Base-by-base conservation (phyloP, 1,140 invertebrate species). In the Habropoda laboriosa region DNA sequence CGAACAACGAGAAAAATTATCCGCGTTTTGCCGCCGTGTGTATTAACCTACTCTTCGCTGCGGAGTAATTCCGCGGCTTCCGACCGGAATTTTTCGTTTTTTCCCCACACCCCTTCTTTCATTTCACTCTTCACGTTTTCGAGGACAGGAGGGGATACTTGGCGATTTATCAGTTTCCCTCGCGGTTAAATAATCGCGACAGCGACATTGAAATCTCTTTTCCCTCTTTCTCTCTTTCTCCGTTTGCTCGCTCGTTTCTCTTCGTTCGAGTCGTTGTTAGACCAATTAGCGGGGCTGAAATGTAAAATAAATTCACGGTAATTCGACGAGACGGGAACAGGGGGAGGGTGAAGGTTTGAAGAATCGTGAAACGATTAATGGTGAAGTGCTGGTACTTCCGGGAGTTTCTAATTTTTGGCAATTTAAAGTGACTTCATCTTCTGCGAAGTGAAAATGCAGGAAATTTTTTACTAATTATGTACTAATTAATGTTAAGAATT, bases 1-100 rank as follows among this genome's bases (percentile, higher is more conserved):
- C 35, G 61, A 66, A 73, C 63, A 82, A 67, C 38, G 16, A 16
- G 42, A 63, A 67, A 45, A 60, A 64, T 80, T 67, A 64, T 55
- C 49, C 38, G 42, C 16, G 53, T 55, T 35, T 74, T 27, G 49
- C 10, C 38, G 24, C 30, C 38, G 24, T n/a, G 32, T 24, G 45
- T 42, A 57, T 40, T 53, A 68, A 49, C 42, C 42, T n/a, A 60
- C n/a, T 49, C 35, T 40, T n/a, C n/a, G n/a, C n/a, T 64, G n/a
- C 42, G 57, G 38, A 45, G 27, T 16, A 61, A 45, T 60, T 40
- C 32, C 30, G 30, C 8, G 49, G 51, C 13, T 38, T 27, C 21
- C 4, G 24, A 38, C 6, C 51, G 24, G n/a, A 24, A 51, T 64
- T 30, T 38, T 27, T 12, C 30, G 27, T n/a, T n/a, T n/a, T 74